These are phyloP conservation scores for Smutsia temminckii DNA, from an alignment of 2,797 vertebrate species.

Conservation along the genomic window DNA sequence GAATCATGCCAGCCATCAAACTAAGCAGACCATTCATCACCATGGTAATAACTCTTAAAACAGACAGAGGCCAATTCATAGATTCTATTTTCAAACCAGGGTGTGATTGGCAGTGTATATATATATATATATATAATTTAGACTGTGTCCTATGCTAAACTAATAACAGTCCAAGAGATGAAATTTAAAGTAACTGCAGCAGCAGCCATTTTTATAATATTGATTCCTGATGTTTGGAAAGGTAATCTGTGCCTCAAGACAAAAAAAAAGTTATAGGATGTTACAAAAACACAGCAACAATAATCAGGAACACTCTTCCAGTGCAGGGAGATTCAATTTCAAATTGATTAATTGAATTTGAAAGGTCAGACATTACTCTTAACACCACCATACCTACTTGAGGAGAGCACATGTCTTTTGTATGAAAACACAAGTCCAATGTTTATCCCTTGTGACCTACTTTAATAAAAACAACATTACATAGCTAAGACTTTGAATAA, in stretches of 20 bases:
- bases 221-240: background rate
- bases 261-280: slow-evolving; percentile 3
- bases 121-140: background rate
- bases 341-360: background rate
- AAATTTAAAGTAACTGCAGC: background rate
- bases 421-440: background rate
- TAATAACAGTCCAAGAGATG: background rate
- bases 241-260: background rate
- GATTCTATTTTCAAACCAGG: slow-evolving; percentile 40
- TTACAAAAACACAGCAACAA: background rate
- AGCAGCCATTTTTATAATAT: background rate
- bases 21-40: slow-evolving; percentile 74
- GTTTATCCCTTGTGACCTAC: background rate
- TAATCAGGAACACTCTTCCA: background rate
- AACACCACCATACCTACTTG: background rate
- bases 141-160: background rate
- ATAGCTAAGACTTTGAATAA: background rate
- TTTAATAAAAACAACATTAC: slow-evolving; percentile 37
- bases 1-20: slow-evolving; percentile 15
- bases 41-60: slow-evolving; percentile 80
- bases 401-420: background rate
- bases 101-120: background rate
- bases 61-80: slow-evolving; percentile 68
- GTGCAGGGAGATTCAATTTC: background rate
- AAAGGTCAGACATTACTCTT: background rate